Base-by-base conservation (phyloP, 1,140 invertebrate genomes). In the Drosophila sproati region DNA sequence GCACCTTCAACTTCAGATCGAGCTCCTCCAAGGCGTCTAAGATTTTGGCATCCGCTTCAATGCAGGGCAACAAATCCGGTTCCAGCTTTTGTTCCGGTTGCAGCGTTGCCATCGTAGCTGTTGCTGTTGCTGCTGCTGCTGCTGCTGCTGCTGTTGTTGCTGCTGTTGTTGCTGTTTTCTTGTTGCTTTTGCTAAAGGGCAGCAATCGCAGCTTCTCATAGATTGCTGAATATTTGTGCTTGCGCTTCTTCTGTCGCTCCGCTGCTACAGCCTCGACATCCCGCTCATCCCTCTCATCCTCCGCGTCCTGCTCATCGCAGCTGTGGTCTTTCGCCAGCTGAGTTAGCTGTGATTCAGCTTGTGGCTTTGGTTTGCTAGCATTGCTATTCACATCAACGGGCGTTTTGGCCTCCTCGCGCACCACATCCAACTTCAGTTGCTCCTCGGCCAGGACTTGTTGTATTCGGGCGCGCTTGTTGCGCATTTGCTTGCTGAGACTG, bases 201-300 rank as follows among this genome's bases (percentile, higher is more conserved):
- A 73, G 50, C 31, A 92, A 81, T 6, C 88, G 72, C 31, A 92
- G 66, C 48, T 92, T 92, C 71, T 92, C 91, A 72, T 92, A 92
- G 35, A 92, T 91, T 3, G 77, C 77, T 3, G 91, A 78, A 51
- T 92, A 91, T 60, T 92, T 92, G 56, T 86, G 75, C 61, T 92
- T 92, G 48, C 79, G 77, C 56, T 81, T 80, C 67, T 91, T 88
- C 7, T 77, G 66, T 4, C 90, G 78, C 31, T 77, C 67, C 8
- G 73, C 85, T 12, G 73, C 52, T 7, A 73, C 77, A 10, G 34
- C 52, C 32, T 51, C 70, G 31, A 43, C 28, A 3, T 64, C 63
- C 31, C 5, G 2, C 39, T 52, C 66, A 20, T 63, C 62, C 12
- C 43, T 32, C 35, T 74, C 2, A 12, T 61, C 50, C 34, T n/a